Evolutionary conservation across 2,888 invertebrate genomes (phyloP).

Genomic region (Apotomis betuletana): DNA sequence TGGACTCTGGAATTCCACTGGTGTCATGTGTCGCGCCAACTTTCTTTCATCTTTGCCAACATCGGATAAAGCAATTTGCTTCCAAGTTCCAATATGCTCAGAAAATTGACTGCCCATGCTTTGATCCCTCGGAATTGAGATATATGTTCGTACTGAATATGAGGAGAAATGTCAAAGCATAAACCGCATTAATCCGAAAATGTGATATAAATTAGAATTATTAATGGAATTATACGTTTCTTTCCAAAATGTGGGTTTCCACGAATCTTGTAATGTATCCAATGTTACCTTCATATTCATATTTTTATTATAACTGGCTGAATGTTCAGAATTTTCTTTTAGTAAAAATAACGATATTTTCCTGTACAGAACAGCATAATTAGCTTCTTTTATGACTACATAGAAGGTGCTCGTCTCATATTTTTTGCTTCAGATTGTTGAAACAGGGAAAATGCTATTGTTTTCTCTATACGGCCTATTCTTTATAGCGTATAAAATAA

Average conservation of each 20-base stretch:
- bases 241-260: background rate
- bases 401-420: no score
- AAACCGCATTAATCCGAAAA: slow-evolving; percentile 6
- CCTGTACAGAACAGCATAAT: no score
- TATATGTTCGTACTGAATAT: slow-evolving; percentile 9
- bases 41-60: slow-evolving; percentile 46
- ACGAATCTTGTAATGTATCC: background rate
- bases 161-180: background rate
- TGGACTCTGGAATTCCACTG: slow-evolving; percentile 27
- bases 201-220: slow-evolving; percentile 1
- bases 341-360: no score
- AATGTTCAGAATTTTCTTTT: no score
- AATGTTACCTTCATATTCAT: background rate
- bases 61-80: slow-evolving; percentile 49
- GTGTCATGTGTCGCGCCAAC: slow-evolving; percentile 46
- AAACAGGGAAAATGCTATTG: no score
- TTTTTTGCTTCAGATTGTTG: no score
- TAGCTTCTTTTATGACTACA: no score
- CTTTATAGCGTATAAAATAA: no score
- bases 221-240: background rate
- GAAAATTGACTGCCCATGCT: slow-evolving; percentile 42
- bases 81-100: slow-evolving; percentile 44
- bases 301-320: no score
- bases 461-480: no score
- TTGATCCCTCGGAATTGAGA: slow-evolving; percentile 28